Evolutionary conservation across 1,140 invertebrate genomes (phyloP).

Genomic region (Dendroctonus valens): DNA sequence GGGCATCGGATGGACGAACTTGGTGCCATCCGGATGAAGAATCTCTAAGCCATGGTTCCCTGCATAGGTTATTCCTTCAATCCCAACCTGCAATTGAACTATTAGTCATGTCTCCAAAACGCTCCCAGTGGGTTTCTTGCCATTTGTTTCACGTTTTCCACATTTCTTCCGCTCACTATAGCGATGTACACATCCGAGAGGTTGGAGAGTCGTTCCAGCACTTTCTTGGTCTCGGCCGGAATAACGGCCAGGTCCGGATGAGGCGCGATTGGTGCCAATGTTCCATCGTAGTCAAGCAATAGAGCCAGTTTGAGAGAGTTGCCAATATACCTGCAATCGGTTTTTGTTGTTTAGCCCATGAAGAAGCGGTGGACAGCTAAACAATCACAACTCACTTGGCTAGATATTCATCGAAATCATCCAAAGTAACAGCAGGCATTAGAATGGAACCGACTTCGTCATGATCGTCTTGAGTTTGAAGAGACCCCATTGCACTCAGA

Average conservation of each 20-base stretch:
- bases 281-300: constrained; percentile 87
- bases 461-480: constrained; percentile 65
- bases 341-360: too few species aligned
- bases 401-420: constrained; percentile 85
- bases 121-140: constrained; percentile 46
- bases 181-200: constrained; percentile 86
- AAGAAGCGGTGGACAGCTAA: background rate
- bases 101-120: background rate
- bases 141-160: constrained; percentile 87
- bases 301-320: constrained; percentile 81
- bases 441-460: constrained; percentile 77
- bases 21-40: constrained; percentile 83
- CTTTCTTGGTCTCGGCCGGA: constrained; percentile 80
- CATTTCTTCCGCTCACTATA: constrained; percentile 82
- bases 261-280: constrained; percentile 81
- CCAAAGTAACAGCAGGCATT: constrained; percentile 81
- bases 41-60: constrained; percentile 90
- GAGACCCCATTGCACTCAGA: constrained; percentile 79
- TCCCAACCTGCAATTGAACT: constrained; percentile 62
- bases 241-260: constrained; percentile 85
- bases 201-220: constrained; percentile 79
- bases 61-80: constrained; percentile 86
- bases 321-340: constrained; percentile 72
- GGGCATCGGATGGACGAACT: constrained; percentile 88
- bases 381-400: constrained; percentile 64